Conservation (phyloP, 2,797 vertebrate species). For the Sandelia bainsii region DNA sequence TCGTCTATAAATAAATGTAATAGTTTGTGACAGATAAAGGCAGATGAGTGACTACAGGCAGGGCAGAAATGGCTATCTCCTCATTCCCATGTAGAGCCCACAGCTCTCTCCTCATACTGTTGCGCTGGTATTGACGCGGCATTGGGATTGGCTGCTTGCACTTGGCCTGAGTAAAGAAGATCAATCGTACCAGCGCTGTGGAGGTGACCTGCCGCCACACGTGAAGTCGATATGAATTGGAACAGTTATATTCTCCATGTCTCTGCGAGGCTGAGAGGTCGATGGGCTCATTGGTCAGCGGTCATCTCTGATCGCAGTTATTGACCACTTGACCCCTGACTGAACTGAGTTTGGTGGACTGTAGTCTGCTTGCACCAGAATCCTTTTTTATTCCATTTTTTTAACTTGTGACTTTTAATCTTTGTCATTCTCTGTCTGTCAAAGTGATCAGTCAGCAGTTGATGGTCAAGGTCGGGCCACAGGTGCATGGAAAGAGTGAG, state of each 20-base stretch:
- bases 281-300: constrained; percentile 50
- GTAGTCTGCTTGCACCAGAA: not conserved
- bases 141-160: constrained; percentile 41
- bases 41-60: constrained; percentile 45
- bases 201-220: constrained; percentile 7
- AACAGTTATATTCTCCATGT: constrained; percentile 67
- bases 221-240: constrained; percentile 37
- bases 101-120: constrained; percentile 32
- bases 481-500: constrained; percentile 35
- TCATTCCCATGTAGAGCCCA: constrained; percentile 15
- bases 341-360: constrained; percentile 36
- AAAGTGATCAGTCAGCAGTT: constrained; percentile 20
- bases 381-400: not conserved
- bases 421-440: constrained; percentile 7
- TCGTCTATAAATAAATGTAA: constrained; percentile 25
- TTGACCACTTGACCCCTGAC: constrained; percentile 60
- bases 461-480: constrained; percentile 64
- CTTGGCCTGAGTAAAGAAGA: constrained; percentile 59
- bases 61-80: constrained; percentile 41
- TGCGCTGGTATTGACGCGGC: constrained; percentile 51
- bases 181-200: constrained; percentile 42
- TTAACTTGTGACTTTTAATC: constrained; percentile 32
- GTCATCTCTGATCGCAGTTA: constrained; percentile 56
- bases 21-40: constrained; percentile 40
- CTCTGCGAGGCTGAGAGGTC: constrained; percentile 55